Conservation (phyloP, 1,140 invertebrate genomes). For the Drosophila micromelanica region DNA sequence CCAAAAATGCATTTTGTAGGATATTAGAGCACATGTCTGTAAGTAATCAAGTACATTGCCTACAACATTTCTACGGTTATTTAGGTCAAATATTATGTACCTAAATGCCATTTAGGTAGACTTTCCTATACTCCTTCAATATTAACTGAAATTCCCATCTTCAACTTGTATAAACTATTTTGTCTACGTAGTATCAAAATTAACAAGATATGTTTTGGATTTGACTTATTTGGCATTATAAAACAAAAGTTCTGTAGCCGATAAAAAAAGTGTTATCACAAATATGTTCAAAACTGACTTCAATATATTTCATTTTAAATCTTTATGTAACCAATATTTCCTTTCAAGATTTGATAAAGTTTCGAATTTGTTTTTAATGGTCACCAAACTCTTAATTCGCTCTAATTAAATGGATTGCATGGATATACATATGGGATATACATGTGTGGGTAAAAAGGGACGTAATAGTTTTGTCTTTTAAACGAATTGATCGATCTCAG, state of each 20-base stretch:
- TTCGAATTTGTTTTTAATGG: too few relatives aligned
- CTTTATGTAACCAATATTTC: too few relatives aligned
- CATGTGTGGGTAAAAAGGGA: too few relatives aligned
- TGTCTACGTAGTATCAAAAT: not conserved
- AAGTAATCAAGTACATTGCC: slow-evolving; percentile 46
- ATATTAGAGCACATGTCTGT: slow-evolving; percentile 53
- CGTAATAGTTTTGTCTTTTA: too few relatives aligned
- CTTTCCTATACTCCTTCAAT: not conserved
- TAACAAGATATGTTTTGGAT: not conserved
- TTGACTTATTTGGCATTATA: not conserved
- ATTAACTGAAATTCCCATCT: not conserved
- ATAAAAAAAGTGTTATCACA: not conserved
- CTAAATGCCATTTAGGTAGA: not conserved
- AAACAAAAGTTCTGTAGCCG: not conserved
- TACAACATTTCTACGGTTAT: slow-evolving; percentile 25
- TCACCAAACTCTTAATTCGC: too few relatives aligned
- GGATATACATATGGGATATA: too few relatives aligned
- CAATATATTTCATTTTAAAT: not conserved
- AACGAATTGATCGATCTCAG: too few relatives aligned
- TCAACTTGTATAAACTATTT: too few relatives aligned
- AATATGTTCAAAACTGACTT: not conserved
- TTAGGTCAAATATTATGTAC: slow-evolving; percentile 9
- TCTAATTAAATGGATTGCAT: too few relatives aligned
- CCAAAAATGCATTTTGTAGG: slow-evolving; percentile 55
- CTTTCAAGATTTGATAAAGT: too few relatives aligned